These are phyloP conservation scores for Sebastes oblongus DNA, from an alignment of 2,797 vertebrate species.

Conservation along the genomic window DNA sequence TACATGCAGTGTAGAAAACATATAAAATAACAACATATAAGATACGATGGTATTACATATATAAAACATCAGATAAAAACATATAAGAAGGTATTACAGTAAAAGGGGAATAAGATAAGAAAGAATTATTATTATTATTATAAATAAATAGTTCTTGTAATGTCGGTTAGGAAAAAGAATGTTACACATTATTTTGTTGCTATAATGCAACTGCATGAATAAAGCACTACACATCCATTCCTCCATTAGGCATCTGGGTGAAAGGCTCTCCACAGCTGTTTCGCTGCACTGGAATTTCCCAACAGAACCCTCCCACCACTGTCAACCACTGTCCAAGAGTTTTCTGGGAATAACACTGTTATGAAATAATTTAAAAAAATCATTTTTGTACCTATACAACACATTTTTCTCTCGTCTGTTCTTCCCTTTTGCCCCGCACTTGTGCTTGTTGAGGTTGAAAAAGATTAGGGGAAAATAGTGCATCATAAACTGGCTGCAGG, in stretches of 20 bases:
- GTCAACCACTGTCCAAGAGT: slow-evolving; percentile 10
- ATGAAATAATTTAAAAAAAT: background rate
- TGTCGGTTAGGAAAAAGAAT: background rate
- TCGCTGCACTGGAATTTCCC: background rate
- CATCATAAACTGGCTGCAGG: slow-evolving; percentile 81
- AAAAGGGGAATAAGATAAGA: too few species aligned
- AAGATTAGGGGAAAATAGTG: slow-evolving; percentile 80
- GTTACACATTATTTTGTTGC: background rate
- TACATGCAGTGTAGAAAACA: too few species aligned
- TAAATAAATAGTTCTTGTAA: background rate
- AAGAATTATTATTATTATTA: too few species aligned
- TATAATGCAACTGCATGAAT: background rate
- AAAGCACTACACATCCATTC: background rate
- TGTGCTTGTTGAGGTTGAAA: slow-evolving; percentile 77
- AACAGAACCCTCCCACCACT: background rate
- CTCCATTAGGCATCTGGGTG: background rate
- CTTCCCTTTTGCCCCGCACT: slow-evolving; percentile 62
- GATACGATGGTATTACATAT: too few species aligned
- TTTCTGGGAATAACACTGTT: slow-evolving; percentile 11
- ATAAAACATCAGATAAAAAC: too few species aligned
- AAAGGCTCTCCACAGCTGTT: background rate
- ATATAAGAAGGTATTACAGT: too few species aligned
- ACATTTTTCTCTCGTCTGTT: slow-evolving; percentile 37
- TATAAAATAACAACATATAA: too few species aligned
- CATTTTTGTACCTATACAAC: slow-evolving; percentile 37